A percentile compares a stretch with the other conserved stretches of the same genome.
Evolutionary conservation across 2,888 invertebrate genomes (phyloP).

Genomic region (Amblyjoppa fuscipennis): DNA sequence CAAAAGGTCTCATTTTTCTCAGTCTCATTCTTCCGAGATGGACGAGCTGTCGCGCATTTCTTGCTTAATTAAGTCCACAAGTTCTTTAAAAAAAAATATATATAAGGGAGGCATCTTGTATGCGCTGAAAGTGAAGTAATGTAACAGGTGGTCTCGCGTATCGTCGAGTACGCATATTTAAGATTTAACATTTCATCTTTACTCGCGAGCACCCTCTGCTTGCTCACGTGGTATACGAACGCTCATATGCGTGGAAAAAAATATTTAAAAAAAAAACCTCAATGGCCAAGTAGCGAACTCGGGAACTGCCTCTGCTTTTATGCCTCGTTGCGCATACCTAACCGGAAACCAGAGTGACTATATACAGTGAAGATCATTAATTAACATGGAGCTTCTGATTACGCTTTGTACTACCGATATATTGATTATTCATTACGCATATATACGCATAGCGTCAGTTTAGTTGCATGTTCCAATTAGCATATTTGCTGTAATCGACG

Average conservation of each 20-base stretch:
- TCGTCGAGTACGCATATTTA: constrained; percentile 55
- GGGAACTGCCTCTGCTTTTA: constrained; percentile 12
- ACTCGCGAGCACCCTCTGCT: constrained; percentile 4
- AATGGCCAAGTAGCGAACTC: constrained; percentile 13
- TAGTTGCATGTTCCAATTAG: constrained; percentile 18
- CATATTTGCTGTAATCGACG: constrained; percentile 46
- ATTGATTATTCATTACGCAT: constrained; percentile 47
- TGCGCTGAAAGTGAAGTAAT: constrained; percentile 32
- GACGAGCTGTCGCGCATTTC: neutral
- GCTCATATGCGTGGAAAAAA: constrained; percentile 3
- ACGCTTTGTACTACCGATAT: constrained; percentile 8
- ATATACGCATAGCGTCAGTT: neutral
- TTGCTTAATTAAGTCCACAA: constrained; percentile 33
- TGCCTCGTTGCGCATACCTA: constrained; percentile 22
- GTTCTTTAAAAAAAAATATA: constrained; percentile 8
- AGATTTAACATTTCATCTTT: constrained; percentile 54
- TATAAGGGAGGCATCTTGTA: constrained; percentile 2
- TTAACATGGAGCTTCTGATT: constrained; percentile 32
- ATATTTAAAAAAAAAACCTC: neutral
- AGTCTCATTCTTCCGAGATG: neutral
- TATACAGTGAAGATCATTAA: constrained; percentile 40
- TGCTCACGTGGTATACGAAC: neutral
- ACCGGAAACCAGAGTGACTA: constrained; percentile 17
- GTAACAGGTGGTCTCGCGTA: constrained; percentile 62
- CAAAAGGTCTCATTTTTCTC: constrained; percentile 20